Evolutionary conservation across 1,140 invertebrate genomes (phyloP), one percentile per base, ranked within the genome.

Genomic region (Eumeta japonica): DNA sequence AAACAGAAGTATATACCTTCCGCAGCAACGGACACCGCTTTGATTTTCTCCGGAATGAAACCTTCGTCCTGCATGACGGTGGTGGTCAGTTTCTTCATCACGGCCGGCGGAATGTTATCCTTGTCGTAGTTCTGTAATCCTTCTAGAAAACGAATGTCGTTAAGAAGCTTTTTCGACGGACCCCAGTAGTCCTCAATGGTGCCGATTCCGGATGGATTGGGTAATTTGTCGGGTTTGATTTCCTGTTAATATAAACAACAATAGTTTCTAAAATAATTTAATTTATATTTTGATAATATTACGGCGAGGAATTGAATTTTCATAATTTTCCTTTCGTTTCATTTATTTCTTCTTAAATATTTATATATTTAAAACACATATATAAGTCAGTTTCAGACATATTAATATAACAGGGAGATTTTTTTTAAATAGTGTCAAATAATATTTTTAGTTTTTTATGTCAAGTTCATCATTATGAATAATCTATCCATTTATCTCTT

Each of bases 11-110:
- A 24, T 7, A 24, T 58, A 81, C 83, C 87, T 65, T 90, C 87
- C 38, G 84, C 86, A 2, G 88, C 88, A 0, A 84, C 83, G 0
- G 88, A 90, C 2, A 85, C 86, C 3, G 77, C 73, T 55, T 86
- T 88, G 13, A 97, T 87, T 72, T 94, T 93, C 17, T 91, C 88
- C 0, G 93, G 93, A 73, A 96, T 92, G 74, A 97, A 97, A 27
- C 82, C 85, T 46, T 92, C 88, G 48, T 94, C 90, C 3, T 77
- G 82, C 41, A 95, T 72, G 32, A 89, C 88, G 37, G 83, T 86
- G n/a, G 88, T 83, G 11, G 87, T 83, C 37, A 98, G 82, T 51
- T 85, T 90, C 42, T 88, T 83, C 77, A 97, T 96, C 1, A 92
- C 81, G 1, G 78, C 63, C 0, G 84, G 81, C 7, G 89, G 81